Percentiles rank a stretch among this genome's conserved stretches.
These are phyloP conservation scores for Brachionus asplanchnoidis DNA, from an alignment of 1,140 invertebrate species.

Conservation along the genomic window DNA sequence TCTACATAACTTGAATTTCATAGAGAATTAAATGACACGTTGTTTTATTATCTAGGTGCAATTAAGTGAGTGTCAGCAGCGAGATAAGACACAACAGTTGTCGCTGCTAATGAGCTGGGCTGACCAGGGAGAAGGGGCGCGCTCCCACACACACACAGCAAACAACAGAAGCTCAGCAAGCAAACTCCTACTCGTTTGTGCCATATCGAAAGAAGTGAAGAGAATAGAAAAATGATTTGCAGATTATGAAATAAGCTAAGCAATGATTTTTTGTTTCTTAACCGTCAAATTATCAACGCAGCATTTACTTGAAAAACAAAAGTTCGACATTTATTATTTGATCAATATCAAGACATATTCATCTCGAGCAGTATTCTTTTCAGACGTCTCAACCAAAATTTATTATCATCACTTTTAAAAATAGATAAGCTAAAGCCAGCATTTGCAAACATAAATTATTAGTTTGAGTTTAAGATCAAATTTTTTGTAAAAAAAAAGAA, in stretches of 20 bases:
- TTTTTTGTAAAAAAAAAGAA: background rate
- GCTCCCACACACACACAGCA: too few relatives aligned
- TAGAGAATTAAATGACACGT: slow-evolving; percentile 9
- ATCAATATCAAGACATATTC: slow-evolving; percentile 30
- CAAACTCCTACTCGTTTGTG: background rate
- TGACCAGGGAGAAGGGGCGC: background rate
- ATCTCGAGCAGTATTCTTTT: background rate
- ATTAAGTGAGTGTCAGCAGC: background rate
- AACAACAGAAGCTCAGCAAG: too few relatives aligned
- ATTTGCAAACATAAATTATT: slow-evolving; percentile 38
- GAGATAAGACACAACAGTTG: background rate
- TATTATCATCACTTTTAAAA: slow-evolving; percentile 37
- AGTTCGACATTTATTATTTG: slow-evolving; percentile 39
- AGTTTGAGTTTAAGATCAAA: slow-evolving; percentile 38
- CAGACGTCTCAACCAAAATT: slow-evolving; percentile 24
- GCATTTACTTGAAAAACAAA: slow-evolving; percentile 40
- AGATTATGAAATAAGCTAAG: background rate
- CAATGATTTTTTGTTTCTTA: slow-evolving; percentile 16
- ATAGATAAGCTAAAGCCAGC: background rate
- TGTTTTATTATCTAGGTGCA: background rate
- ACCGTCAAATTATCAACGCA: slow-evolving; percentile 39
- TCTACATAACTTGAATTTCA: slow-evolving; percentile 23
- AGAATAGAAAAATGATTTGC: slow-evolving; percentile 14
- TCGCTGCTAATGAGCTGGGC: background rate
- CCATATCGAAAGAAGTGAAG: background rate